Conservation (phyloP, 2,113 vertebrate species). For the Cebidichthys violaceus region DNA sequence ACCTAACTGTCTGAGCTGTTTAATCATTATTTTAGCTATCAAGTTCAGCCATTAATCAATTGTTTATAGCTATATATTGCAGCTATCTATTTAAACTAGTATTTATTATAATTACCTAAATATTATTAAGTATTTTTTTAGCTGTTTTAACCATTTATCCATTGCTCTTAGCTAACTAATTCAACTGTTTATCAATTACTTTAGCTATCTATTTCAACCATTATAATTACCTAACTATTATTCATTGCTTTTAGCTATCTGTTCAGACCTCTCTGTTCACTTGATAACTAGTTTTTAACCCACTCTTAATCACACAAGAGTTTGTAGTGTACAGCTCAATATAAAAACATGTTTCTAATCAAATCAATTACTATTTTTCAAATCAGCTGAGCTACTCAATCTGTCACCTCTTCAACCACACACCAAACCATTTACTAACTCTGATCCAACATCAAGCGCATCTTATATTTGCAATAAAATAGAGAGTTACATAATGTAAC, state of each 20-base stretch:
- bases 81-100: neutral
- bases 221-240: too few relatives aligned
- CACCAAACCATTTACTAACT: neutral
- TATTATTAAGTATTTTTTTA: neutral
- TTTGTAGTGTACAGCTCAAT: neutral
- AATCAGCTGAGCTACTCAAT: neutral
- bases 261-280: neutral
- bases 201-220: neutral
- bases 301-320: neutral
- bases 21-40: neutral
- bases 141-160: neutral
- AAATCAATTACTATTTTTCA: neutral
- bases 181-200: too few relatives aligned
- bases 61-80: neutral
- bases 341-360: neutral
- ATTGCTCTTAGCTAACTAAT: neutral
- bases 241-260: too few relatives aligned
- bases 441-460: constrained; percentile 1
- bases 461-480: neutral
- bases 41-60: neutral
- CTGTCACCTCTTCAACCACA: neutral
- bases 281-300: neutral
- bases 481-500: neutral
- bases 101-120: neutral
- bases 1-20: too few relatives aligned